Base-by-base conservation (phyloP, 2,888 invertebrate genomes). In the Dinocampus coccinellae region DNA sequence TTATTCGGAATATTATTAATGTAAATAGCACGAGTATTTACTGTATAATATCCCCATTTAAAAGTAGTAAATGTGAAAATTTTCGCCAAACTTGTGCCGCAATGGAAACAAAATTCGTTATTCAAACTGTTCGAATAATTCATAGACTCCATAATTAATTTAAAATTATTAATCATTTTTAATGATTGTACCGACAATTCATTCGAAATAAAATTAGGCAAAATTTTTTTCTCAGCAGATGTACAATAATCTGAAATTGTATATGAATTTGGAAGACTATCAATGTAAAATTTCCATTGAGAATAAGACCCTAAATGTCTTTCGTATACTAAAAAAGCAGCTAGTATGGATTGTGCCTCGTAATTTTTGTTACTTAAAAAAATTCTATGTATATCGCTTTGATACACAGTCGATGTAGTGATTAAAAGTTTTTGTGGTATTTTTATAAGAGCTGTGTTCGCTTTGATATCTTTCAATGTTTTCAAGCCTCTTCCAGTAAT, bases 21-120 rank as follows among this genome's bases (percentile, higher is more conserved):
- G 85, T 93, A 96, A 20, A 97, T 93, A 82, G 94, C 93, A 83
- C 97, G 91, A 4, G 96, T 95, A 86, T 97, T 96, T 0, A 97
- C 94, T 78, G 93, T 92, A 83, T 93, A 93, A 89, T 95, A 96
- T 11, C 94, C 93, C 94, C 95, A 95, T 80, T 91, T 90, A 86
- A 92, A 96, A 58, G 88, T 83, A 36, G 89, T 85, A 70, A 90
- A 87, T 39, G 89, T 89, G 78, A 93, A 90, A 80, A 91, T 88
- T 62, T 88, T 79, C 72, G 80, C 78, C 42, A 89, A 87, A 79
- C 86, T 39, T 82, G 86, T 57, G 76, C 87, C 80, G 79, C 89
- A 89, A 88, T 88, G 87, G 57, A 79, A 66, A 73, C 89, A 90
- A 26, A 68, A 60, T 65, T 70, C 55, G 47, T 73, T 68, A 10